These are phyloP conservation scores for Aporrectodea caliginosa DNA, from an alignment of 1,140 invertebrate genomes.

Conservation along the genomic window DNA sequence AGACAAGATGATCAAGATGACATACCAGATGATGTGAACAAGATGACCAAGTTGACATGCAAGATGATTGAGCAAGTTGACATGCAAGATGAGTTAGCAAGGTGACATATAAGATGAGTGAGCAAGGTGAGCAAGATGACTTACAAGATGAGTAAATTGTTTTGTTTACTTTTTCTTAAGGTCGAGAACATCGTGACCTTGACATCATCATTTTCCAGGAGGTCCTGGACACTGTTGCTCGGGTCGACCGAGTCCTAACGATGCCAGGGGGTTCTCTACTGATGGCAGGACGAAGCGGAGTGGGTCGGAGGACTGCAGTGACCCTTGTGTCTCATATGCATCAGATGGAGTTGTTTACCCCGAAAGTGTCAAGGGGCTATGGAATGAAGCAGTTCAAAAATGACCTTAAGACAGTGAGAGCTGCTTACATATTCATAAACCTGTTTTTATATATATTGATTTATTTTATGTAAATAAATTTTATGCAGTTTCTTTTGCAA, in stretches of 20 bases:
- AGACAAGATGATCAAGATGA: too few species aligned
- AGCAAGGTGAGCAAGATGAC: too few species aligned
- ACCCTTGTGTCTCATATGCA: conserved; percentile 70
- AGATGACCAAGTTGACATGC: too few species aligned
- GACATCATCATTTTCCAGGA: conserved; percentile 64
- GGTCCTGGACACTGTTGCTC: conserved; percentile 64
- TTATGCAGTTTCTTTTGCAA: too few species aligned
- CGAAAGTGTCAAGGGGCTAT: conserved; percentile 62
- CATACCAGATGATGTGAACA: too few species aligned
- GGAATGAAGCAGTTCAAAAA: conserved; percentile 63
- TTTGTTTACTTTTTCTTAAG: conserved; percentile 47
- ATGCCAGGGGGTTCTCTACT: conserved; percentile 66
- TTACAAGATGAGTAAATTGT: conserved; percentile 27
- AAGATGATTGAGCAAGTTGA: too few species aligned
- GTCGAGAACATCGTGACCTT: conserved; percentile 61
- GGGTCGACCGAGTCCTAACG: conserved; percentile 64
- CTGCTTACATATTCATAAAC: too few species aligned
- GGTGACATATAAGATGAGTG: too few species aligned
- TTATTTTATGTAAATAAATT: too few species aligned
- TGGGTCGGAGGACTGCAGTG: conserved; percentile 71
- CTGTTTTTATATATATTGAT: too few species aligned
- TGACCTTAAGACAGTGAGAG: conserved; percentile 62
- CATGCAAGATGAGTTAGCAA: too few species aligned
- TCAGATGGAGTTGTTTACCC: conserved; percentile 65
- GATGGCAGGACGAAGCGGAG: conserved; percentile 70